Evolutionary conservation across 2,888 invertebrate species (phyloP).

Genomic region (Drosophila leonis): DNA sequence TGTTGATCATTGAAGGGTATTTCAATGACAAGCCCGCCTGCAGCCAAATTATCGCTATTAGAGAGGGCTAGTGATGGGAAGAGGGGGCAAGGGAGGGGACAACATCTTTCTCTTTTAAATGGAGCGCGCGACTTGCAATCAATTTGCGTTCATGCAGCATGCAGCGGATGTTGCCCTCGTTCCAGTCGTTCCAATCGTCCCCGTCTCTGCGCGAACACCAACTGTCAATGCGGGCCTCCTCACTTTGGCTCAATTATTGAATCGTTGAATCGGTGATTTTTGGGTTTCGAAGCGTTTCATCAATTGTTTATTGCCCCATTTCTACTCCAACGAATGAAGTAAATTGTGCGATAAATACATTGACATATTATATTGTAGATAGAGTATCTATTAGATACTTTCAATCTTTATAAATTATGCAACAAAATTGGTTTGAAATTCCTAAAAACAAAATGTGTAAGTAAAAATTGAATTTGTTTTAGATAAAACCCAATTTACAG

Average conservation of each 20-base stretch:
- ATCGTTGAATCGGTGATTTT: background rate
- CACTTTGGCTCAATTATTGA: background rate
- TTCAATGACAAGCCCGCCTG: background rate
- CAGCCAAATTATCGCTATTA: slow-evolving; percentile 1
- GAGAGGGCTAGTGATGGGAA: background rate
- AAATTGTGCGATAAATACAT: no score
- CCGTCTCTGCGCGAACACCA: background rate
- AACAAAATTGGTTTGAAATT: no score
- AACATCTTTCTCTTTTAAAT: background rate
- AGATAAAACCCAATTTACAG: no score
- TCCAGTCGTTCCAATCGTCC: background rate
- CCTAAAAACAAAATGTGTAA: no score
- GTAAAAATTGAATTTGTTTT: no score
- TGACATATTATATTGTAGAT: background rate
- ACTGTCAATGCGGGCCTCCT: background rate
- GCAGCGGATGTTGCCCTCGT: background rate
- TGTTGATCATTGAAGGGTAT: no score
- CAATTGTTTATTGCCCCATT: background rate
- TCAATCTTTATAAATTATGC: no score
- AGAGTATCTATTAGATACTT: no score
- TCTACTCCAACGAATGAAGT: background rate
- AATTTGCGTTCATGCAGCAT: background rate
- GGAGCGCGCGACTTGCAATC: background rate
- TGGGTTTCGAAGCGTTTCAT: background rate
- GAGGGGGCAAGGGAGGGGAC: background rate